These are phyloP conservation scores for Capitulum mitella DNA, from an alignment of 2,888 invertebrate species.

Conservation along the genomic window DNA sequence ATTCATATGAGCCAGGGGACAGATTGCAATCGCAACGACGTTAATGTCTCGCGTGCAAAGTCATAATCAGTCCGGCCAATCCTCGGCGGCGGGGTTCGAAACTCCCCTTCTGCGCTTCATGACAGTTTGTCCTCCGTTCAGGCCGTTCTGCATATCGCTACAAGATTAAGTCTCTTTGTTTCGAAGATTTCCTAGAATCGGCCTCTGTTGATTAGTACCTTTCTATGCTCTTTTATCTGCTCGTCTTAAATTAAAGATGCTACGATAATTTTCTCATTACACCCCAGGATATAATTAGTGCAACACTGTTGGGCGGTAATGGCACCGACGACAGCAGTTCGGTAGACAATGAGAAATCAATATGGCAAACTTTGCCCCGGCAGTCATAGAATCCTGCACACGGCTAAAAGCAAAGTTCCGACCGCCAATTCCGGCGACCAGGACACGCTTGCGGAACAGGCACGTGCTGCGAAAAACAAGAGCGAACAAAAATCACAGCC, in stretches of 20 bases:
- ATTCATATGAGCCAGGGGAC: too few relatives aligned
- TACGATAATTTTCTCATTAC: not conserved
- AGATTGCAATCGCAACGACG: too few relatives aligned
- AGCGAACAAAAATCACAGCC: not conserved
- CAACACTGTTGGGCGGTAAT: not conserved
- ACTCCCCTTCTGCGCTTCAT: too few relatives aligned
- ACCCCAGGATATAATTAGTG: not conserved
- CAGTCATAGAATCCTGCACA: not conserved
- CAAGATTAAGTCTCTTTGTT: too few relatives aligned
- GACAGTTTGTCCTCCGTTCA: too few relatives aligned
- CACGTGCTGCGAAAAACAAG: too few relatives aligned
- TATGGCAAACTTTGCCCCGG: not conserved
- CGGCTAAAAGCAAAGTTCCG: constrained; percentile 8
- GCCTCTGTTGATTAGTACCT: not conserved
- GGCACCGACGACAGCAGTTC: not conserved
- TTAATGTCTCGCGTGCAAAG: too few relatives aligned
- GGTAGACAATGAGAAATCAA: not conserved
- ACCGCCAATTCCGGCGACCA: not conserved
- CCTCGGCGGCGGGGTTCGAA: too few relatives aligned
- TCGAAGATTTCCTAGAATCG: not conserved
- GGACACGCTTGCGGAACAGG: too few relatives aligned
- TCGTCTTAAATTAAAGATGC: not conserved
- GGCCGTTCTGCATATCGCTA: too few relatives aligned
- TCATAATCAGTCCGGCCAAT: too few relatives aligned
- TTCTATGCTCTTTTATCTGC: not conserved